Percentiles rank a stretch among this genome's conserved stretches.
phyloP scores from a whole-genome alignment of 1,140 invertebrate genomes.

The Venustaconcha ellipsiformis region DNA sequence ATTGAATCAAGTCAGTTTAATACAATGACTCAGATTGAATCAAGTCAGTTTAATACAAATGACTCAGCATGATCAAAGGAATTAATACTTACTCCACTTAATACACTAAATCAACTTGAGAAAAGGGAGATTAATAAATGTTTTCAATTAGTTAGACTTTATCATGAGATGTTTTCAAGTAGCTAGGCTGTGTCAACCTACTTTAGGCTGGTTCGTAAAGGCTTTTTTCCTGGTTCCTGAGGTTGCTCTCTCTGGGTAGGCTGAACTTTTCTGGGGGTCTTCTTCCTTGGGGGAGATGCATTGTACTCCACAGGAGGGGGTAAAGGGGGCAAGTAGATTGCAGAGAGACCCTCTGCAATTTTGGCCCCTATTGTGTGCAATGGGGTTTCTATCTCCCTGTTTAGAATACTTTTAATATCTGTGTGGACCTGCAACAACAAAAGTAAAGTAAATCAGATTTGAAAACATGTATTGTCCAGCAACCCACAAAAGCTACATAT shows the following conservation, averaged over 20 bases:
- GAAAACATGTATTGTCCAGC: neutral
- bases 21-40: no score
- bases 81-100: no score
- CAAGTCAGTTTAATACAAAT: no score
- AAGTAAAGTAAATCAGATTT: neutral
- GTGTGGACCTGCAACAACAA: slow-evolving; percentile 54
- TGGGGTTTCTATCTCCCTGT: slow-evolving; percentile 28
- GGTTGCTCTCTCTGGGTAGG: slow-evolving; percentile 16
- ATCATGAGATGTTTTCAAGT: neutral
- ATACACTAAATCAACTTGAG: no score
- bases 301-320: slow-evolving; percentile 51
- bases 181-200: slow-evolving; percentile 28
- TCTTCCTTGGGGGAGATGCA: slow-evolving; percentile 26
- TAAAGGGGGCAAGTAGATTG: slow-evolving; percentile 62
- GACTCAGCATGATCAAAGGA: no score
- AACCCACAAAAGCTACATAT: neutral
- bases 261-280: slow-evolving; percentile 20
- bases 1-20: no score
- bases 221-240: slow-evolving; percentile 9
- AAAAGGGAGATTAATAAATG: no score
- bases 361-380: slow-evolving; percentile 50
- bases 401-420: slow-evolving; percentile 49
- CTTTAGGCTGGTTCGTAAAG: slow-evolving; percentile 47
- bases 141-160: no score
- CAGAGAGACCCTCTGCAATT: slow-evolving; percentile 52